Evolutionary conservation across 2,888 invertebrate species (phyloP).

Genomic region (Pristionchus entomophagus): DNA sequence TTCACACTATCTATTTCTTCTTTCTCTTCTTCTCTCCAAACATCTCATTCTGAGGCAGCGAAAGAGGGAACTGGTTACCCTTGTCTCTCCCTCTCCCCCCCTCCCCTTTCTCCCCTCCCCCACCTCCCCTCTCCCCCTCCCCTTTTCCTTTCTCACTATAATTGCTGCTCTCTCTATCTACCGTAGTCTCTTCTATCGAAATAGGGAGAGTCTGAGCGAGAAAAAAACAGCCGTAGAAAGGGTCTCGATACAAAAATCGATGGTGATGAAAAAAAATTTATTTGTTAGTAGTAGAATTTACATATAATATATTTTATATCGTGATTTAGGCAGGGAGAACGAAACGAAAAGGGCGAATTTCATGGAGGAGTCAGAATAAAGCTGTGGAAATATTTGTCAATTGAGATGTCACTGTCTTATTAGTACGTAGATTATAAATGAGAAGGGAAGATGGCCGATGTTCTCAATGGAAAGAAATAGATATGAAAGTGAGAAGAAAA

Average conservation of each 20-base stretch:
- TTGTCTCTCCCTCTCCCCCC: slow-evolving; percentile 33
- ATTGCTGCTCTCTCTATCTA: slow-evolving; percentile 45
- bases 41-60: slow-evolving; percentile 73
- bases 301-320: not conserved
- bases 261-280: slow-evolving; percentile 27
- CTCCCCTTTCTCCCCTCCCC: not conserved
- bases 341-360: not conserved
- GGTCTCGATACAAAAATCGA: slow-evolving; percentile 28
- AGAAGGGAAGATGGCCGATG: slow-evolving; percentile 52
- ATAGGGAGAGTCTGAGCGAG: slow-evolving; percentile 48
- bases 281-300: slow-evolving; percentile 1
- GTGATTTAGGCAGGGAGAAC: not conserved
- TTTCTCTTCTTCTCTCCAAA: slow-evolving; percentile 51
- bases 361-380: slow-evolving; percentile 45
- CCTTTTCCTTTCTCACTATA: slow-evolving; percentile 8
- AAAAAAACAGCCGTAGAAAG: slow-evolving; percentile 24
- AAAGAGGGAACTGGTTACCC: slow-evolving; percentile 61
- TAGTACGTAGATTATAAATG: slow-evolving; percentile 12
- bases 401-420: slow-evolving; percentile 48
- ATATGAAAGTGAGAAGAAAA: slow-evolving; percentile 31
- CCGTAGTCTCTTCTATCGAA: slow-evolving; percentile 47
- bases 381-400: slow-evolving; percentile 11
- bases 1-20: slow-evolving; percentile 46
- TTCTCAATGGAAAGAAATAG: slow-evolving; percentile 31
- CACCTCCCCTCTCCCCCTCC: not conserved